Percentiles rank a stretch among this genome's conserved stretches.
phyloP scores from a whole-genome alignment of 2,113 vertebrate species.

The Ceyx cyanopectus region DNA sequence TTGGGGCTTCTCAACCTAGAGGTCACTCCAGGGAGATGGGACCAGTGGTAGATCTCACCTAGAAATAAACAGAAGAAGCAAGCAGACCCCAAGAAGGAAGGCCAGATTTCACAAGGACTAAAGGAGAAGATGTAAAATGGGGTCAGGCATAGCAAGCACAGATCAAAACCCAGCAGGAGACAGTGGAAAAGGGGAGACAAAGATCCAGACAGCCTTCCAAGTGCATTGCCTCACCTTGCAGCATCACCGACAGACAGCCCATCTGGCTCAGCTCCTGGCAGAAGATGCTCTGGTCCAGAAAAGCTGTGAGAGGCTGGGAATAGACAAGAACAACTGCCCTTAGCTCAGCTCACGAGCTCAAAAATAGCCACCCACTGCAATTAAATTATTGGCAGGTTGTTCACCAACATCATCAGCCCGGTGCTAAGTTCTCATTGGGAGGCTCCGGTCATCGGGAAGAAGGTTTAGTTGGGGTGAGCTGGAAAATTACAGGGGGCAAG shows the following conservation, averaged over 20 bases:
- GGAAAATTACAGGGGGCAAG: slow-evolving; percentile 4
- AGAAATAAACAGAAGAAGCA: background rate
- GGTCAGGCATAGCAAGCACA: rapidly evolving
- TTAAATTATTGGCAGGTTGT: background rate
- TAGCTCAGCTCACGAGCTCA: background rate
- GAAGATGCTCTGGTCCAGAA: background rate
- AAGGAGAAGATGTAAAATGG: background rate
- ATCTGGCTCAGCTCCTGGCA: background rate
- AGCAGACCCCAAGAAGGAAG: background rate
- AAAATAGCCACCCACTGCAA: background rate
- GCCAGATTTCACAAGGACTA: background rate
- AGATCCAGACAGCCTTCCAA: background rate
- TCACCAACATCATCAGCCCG: background rate
- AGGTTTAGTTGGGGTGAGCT: background rate
- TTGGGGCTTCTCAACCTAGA: background rate
- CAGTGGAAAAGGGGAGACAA: background rate
- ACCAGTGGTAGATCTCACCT: background rate
- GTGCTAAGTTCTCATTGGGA: background rate
- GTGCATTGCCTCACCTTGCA: slow-evolving; percentile 4
- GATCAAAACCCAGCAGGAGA: background rate
- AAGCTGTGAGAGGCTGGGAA: background rate
- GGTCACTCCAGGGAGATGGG: background rate
- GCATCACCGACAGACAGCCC: background rate
- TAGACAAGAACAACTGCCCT: background rate
- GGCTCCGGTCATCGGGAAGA: background rate